phyloP scores from a whole-genome alignment of 2,888 invertebrate genomes.

The Phragmatobia fuliginosa region DNA sequence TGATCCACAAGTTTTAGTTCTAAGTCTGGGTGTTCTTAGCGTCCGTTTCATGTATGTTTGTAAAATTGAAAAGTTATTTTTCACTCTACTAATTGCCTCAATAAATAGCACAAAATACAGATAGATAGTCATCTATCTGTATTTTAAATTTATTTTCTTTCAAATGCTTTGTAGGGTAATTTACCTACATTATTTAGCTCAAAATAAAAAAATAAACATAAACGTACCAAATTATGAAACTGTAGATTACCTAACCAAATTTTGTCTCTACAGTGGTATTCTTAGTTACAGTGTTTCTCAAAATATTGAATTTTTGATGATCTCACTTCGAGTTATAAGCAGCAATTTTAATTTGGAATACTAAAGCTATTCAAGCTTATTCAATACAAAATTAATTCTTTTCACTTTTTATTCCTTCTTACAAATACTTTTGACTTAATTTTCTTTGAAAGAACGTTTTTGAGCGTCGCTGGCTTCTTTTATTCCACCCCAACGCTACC shows the following conservation, averaged over 20 bases:
- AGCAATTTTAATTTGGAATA: conserved; percentile 22
- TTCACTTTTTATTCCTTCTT: conserved; percentile 36
- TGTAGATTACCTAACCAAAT: conserved; percentile 31
- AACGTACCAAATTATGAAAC: conserved; percentile 24
- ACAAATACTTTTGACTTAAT: conserved; percentile 56
- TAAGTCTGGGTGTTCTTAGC: too few relatives aligned
- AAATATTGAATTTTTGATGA: conserved; percentile 26
- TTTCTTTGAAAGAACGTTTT: conserved; percentile 56
- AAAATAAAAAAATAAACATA: conserved; percentile 5
- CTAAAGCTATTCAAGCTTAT: conserved; percentile 36
- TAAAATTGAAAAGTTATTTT: too few relatives aligned
- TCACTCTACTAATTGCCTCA: too few relatives aligned
- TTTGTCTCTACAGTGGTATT: conserved; percentile 19
- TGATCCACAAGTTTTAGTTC: too few relatives aligned
- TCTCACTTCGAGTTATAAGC: conserved; percentile 5
- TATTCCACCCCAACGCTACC: conserved; percentile 82
- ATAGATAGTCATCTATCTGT: too few relatives aligned
- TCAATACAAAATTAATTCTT: conserved; percentile 46
- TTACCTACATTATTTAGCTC: background rate
- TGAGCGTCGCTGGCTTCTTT: conserved; percentile 56
- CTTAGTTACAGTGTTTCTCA: conserved; percentile 39
- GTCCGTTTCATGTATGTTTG: too few relatives aligned
- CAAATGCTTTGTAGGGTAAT: too few relatives aligned
- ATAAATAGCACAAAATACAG: background rate
- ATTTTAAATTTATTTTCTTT: background rate